phyloP scores from a whole-genome alignment of 2,888 invertebrate species.

The Microchrysa polita region DNA sequence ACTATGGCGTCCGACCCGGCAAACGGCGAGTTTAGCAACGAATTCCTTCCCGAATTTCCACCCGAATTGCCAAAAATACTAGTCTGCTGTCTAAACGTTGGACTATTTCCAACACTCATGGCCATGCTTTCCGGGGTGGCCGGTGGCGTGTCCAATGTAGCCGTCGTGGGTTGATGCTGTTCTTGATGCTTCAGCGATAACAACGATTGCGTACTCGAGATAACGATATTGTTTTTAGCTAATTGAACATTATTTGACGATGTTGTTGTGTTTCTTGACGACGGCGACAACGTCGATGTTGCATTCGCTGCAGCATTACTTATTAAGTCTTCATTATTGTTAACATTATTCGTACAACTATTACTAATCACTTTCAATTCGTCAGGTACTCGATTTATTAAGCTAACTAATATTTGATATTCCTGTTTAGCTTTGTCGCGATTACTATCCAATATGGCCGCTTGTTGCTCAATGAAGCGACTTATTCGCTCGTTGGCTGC shows the following conservation, averaged over 20 bases:
- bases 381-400: constrained; percentile 59
- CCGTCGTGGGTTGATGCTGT: constrained; percentile 52
- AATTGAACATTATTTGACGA: neutral
- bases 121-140: constrained; percentile 64
- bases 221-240: neutral
- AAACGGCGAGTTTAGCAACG: constrained; percentile 4
- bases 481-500: constrained; percentile 80
- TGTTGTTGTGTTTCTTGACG: neutral
- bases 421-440: constrained; percentile 78
- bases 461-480: constrained; percentile 78
- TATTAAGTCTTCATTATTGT: constrained; percentile 39
- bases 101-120: constrained; percentile 64
- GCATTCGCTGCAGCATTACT: neutral
- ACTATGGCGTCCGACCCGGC: constrained; percentile 45
- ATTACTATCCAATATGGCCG: constrained; percentile 77
- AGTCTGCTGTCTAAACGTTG: constrained; percentile 61
- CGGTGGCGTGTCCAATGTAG: constrained; percentile 64
- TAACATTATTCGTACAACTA: constrained; percentile 42
- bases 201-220: constrained; percentile 33
- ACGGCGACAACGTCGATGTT: neutral
- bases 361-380: constrained; percentile 54
- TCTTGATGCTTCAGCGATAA: constrained; percentile 32
- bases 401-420: constrained; percentile 73
- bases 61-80: constrained; percentile 37
- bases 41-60: constrained; percentile 28